These are phyloP conservation scores for Agonopterix alstromeriana DNA, from an alignment of 2,888 invertebrate species.

Conservation along the genomic window DNA sequence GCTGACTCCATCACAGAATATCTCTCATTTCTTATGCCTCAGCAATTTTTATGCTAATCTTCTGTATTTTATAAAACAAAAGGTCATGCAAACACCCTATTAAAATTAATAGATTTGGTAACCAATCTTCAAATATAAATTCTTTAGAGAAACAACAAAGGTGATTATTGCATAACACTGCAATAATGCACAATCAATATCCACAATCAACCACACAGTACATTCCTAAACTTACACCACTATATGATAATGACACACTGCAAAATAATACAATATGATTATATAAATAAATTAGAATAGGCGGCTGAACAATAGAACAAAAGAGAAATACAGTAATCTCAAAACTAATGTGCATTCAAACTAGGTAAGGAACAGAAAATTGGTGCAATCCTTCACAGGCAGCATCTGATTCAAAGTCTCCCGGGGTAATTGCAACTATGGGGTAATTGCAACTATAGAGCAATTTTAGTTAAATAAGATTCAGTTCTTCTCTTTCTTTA, in stretches of 20 bases:
- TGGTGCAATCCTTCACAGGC: slow-evolving; percentile 46
- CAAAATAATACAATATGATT: slow-evolving; percentile 17
- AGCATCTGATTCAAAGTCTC: slow-evolving; percentile 25
- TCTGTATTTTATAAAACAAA: no score
- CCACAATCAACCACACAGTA: neutral
- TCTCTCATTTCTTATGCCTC: no score
- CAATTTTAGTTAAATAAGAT: no score
- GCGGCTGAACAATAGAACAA: slow-evolving; percentile 51
- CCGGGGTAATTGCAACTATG: neutral
- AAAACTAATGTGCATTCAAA: slow-evolving; percentile 36
- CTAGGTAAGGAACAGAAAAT: slow-evolving; percentile 38
- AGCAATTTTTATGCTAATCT: no score
- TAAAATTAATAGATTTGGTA: no score
- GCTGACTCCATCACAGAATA: no score
- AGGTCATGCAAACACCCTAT: no score
- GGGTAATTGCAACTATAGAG: neutral
- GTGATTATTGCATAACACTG: no score
- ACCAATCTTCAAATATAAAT: no score
- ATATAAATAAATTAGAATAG: slow-evolving; percentile 31
- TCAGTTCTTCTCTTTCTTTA: no score
- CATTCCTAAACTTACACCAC: neutral
- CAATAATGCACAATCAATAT: neutral
- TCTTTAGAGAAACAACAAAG: no score
- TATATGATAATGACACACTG: slow-evolving; percentile 5
- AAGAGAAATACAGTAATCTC: slow-evolving; percentile 39